A percentile compares a stretch with the other conserved stretches of the same genome.
phyloP scores from a whole-genome alignment of 2,797 vertebrate genomes.

The Pagetopsis macropterus region DNA sequence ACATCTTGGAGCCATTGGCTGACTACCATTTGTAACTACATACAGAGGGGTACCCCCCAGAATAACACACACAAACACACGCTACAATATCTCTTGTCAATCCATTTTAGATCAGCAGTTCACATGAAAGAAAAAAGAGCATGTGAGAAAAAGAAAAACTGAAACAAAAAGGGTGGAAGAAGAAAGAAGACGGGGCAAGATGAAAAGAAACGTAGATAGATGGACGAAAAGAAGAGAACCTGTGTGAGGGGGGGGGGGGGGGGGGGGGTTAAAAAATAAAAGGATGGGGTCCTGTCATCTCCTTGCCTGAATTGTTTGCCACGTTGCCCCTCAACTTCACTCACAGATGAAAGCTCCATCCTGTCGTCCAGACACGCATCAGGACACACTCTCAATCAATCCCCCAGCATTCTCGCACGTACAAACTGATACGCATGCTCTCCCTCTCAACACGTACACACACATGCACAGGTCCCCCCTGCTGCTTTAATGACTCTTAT shows the following conservation, averaged over 20 bases:
- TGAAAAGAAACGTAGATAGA: constrained; percentile 54
- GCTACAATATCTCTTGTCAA: constrained; percentile 21
- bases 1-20: constrained; percentile 72
- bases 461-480: constrained; percentile 35
- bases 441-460: constrained; percentile 40
- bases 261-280: constrained; percentile 26
- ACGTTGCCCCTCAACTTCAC: constrained; percentile 39
- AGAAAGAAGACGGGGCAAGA: constrained; percentile 38
- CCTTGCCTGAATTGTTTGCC: constrained; percentile 52
- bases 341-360: constrained; percentile 62
- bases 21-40: constrained; percentile 54
- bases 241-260: not conserved
- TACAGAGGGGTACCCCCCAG: constrained; percentile 40
- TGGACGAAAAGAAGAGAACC: constrained; percentile 25
- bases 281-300: constrained; percentile 58
- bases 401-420: constrained; percentile 56
- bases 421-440: constrained; percentile 50
- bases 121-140: constrained; percentile 54
- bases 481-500: constrained; percentile 63
- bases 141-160: constrained; percentile 45
- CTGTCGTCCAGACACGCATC: constrained; percentile 37
- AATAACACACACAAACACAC: constrained; percentile 28
- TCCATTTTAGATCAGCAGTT: constrained; percentile 43
- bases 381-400: constrained; percentile 46
- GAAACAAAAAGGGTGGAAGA: constrained; percentile 33